Evolutionary conservation across 2,113 vertebrate species (phyloP).

Genomic region (Gnathonemus echidnorhynchus): DNA sequence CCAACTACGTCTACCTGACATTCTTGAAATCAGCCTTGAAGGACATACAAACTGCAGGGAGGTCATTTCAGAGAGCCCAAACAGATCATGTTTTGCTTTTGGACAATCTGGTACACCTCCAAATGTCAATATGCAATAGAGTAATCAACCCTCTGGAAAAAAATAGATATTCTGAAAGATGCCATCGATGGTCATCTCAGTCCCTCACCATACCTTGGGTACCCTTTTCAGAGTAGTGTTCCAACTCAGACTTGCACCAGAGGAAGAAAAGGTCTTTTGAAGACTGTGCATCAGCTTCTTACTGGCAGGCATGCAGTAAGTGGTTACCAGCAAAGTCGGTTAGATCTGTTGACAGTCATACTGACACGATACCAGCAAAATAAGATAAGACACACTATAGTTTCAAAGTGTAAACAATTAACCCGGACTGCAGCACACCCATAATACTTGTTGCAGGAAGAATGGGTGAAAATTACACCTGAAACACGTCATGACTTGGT

Average conservation of each 20-base stretch:
- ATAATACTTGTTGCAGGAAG: too few relatives aligned
- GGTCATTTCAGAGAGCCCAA: slow-evolving; percentile 7
- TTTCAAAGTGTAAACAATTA: too few relatives aligned
- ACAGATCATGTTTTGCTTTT: neutral
- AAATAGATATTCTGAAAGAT: neutral
- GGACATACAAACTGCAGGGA: neutral
- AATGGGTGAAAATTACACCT: too few relatives aligned
- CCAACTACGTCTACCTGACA: neutral
- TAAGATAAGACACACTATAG: too few relatives aligned
- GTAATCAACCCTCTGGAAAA: neutral
- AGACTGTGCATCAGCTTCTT: neutral
- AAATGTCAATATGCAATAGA: neutral
- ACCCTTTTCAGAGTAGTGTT: neutral
- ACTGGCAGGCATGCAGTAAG: too few relatives aligned
- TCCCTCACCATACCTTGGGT: slow-evolving; percentile 8
- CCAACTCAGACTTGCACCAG: neutral
- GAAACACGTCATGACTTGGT: too few relatives aligned
- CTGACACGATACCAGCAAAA: too few relatives aligned
- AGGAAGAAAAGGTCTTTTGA: neutral
- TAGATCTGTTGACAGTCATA: too few relatives aligned
- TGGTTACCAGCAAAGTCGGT: too few relatives aligned
- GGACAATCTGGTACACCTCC: slow-evolving; percentile 13
- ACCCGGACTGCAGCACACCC: too few relatives aligned
- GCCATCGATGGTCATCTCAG: slow-evolving; percentile 1
- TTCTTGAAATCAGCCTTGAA: slow-evolving; percentile 6